These are phyloP conservation scores for Sorex fumeus DNA, from an alignment of 2,113 vertebrate genomes.

Conservation along the genomic window DNA sequence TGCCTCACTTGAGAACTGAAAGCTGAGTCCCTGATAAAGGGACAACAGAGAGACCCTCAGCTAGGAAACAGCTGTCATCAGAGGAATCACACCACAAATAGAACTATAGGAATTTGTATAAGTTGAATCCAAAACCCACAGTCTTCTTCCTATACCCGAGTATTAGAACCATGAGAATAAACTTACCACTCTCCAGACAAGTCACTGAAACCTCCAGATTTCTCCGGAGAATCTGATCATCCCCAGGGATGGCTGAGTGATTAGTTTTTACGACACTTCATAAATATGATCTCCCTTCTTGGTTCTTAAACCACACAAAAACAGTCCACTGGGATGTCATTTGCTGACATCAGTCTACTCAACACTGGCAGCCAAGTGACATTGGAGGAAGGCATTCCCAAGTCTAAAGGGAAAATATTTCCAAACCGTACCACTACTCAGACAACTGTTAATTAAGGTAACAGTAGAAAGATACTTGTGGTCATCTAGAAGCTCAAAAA, in stretches of 20 bases:
- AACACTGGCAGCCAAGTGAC: neutral
- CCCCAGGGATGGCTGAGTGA: neutral
- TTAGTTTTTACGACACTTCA: neutral
- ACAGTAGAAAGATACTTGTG: neutral
- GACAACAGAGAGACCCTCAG: neutral
- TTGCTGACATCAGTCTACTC: neutral
- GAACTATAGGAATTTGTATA: neutral
- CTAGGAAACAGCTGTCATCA: neutral
- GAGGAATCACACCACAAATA: neutral
- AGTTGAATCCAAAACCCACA: slow-evolving; percentile 41
- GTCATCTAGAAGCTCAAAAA: neutral
- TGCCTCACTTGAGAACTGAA: neutral
- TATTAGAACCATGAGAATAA: neutral
- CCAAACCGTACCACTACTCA: slow-evolving; percentile 2
- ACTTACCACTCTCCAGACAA: neutral
- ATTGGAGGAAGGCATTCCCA: neutral
- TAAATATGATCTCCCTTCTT: slow-evolving; percentile 30
- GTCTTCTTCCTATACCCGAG: neutral
- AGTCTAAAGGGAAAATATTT: slow-evolving; percentile 37
- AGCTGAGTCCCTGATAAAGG: neutral
- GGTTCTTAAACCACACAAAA: neutral
- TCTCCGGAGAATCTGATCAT: neutral
- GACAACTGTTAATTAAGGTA: neutral
- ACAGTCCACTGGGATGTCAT: neutral
- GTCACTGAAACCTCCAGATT: neutral